Evolutionary conservation across 2,888 invertebrate genomes (phyloP).

Genomic region (Spilarctia lutea): DNA sequence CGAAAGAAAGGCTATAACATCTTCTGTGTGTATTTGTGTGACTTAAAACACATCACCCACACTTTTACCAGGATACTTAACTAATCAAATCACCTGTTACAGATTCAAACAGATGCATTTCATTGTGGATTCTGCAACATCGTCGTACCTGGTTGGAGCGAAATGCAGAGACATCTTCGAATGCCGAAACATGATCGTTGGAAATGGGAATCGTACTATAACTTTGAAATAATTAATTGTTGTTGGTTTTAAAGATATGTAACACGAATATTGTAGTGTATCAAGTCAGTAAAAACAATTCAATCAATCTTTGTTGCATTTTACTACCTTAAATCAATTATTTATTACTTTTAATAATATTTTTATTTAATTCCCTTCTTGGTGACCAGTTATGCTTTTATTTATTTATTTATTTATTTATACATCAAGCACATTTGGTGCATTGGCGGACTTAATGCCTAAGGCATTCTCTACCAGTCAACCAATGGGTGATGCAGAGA

Average conservation of each 20-base stretch:
- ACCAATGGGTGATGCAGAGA: too few species aligned
- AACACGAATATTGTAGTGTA: background rate
- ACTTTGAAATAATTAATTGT: background rate
- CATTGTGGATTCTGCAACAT: conserved; percentile 68
- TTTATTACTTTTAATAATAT: too few species aligned
- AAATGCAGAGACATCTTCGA: conserved; percentile 52
- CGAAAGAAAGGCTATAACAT: too few species aligned
- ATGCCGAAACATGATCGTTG: conserved; percentile 39
- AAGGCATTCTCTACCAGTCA: too few species aligned
- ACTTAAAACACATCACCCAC: background rate
- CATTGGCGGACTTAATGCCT: too few species aligned
- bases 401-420: too few species aligned
- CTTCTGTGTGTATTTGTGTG: too few species aligned
- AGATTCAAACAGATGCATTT: conserved; percentile 57
- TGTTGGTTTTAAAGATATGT: background rate
- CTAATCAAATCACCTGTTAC: background rate
- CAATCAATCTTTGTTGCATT: background rate
- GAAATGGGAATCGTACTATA: background rate
- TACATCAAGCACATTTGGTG: too few species aligned
- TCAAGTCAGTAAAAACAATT: background rate
- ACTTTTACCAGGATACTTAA: background rate
- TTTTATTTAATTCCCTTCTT: too few species aligned
- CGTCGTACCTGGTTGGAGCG: conserved; percentile 42
- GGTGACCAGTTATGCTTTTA: too few species aligned
- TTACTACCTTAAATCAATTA: too few species aligned